Percentiles rank a stretch among this genome's conserved stretches.
Evolutionary conservation across 2,113 vertebrate species (phyloP).

Genomic region (Microtus richardsoni): DNA sequence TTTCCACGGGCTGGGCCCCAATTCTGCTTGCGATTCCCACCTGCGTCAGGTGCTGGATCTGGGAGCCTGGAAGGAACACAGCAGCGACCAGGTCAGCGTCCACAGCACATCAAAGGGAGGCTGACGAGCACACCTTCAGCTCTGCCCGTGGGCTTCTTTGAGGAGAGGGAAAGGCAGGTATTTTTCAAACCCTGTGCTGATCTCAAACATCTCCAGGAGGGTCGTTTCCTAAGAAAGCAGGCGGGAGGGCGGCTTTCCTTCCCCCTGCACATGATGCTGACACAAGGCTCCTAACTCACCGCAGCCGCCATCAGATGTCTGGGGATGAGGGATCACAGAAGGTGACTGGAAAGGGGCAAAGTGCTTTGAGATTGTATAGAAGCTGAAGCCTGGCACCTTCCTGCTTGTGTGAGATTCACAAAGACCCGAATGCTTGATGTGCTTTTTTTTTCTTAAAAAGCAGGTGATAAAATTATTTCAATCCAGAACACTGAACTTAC

Average conservation of each 20-base stretch:
- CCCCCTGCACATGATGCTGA: not conserved
- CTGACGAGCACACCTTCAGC: accelerated
- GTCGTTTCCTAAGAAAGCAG: not conserved
- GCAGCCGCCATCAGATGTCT: not conserved
- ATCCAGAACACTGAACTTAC: conserved; percentile 6
- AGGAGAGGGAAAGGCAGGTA: accelerated
- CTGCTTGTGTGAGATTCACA: not conserved
- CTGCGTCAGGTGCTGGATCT: conserved; percentile 96
- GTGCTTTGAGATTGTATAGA: not conserved
- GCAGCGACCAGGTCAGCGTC: not conserved
- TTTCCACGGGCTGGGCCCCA: conserved; percentile 91
- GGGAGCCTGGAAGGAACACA: conserved; percentile 89
- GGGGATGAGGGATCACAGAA: not conserved
- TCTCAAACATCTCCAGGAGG: not conserved
- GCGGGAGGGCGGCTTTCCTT: not conserved
- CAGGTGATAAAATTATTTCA: not conserved
- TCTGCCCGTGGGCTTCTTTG: not conserved
- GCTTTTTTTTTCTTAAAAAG: not conserved
- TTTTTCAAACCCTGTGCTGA: not conserved
- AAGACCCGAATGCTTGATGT: not conserved
- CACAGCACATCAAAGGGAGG: accelerated
- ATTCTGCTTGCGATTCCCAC: conserved; percentile 93
- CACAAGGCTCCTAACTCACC: not conserved
- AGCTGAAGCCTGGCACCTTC: not conserved
- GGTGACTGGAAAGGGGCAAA: not conserved